Evolutionary conservation across 2,888 invertebrate genomes (phyloP), one percentile per base, ranked within the genome.

Genomic region (Aleiodes testaceus): DNA sequence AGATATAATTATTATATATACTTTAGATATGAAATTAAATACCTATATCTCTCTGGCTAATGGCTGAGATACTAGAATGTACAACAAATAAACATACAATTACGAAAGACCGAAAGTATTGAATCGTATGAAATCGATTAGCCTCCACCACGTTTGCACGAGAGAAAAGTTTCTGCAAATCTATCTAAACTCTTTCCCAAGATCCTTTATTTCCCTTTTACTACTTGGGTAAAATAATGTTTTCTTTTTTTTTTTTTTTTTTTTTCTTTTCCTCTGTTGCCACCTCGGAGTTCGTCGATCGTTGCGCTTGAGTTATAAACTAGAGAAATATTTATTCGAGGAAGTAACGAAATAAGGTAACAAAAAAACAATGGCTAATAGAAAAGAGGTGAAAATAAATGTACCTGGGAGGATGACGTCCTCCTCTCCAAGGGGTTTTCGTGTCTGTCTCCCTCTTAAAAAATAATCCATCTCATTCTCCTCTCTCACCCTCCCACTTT

Each of bases 241-340:
- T 65, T 69, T 68, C 72, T 36, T 66, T 73, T 36, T 72, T 72
- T 65, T 69, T 68, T 73, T 36, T 66, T 73, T 36, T n/a, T n/a
- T 72, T 72, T 65, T 69, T 68, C 72, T 36, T 66, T 73, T 36
- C 1, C 36, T 63, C 64, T 72, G 59, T 59, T 49, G 47, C 45
- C 36, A 30, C 49, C 49, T 45, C 30, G 20, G 36, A 59, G 61
- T 61, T 59, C 59, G 63, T 73, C 73, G 75, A 74, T 75, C 71
- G 71, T 72, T 74, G 72, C 74, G 71, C 63, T 76, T 70, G 74
- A 76, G 69, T 74, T 71, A 64, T 44, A 47, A 53, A 22, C 64
- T 42, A n/a, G 30, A 53, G 18, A 36, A 55, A 30, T 53, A 30
- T 42, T 61, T 66, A 26, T n/a, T 11, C 20, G 44, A 55, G 49